These are phyloP conservation scores for Caenorhabditis brenneri DNA, from an alignment of 1,140 invertebrate genomes.

Conservation along the genomic window DNA sequence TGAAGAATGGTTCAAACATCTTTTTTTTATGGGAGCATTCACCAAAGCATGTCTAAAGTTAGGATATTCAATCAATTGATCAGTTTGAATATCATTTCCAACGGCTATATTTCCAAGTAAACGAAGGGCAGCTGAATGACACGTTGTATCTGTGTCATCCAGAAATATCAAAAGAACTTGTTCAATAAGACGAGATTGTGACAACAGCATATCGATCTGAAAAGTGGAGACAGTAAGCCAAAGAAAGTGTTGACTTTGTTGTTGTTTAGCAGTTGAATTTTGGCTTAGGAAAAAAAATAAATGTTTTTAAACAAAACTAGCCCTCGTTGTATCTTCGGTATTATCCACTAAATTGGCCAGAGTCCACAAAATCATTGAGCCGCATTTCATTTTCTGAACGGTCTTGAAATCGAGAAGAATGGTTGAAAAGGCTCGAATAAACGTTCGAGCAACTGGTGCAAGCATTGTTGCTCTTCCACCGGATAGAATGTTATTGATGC, in stretches of 20 bases:
- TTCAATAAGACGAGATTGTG: neutral
- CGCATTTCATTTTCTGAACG: neutral
- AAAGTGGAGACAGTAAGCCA: neutral
- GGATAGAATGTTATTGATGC: conserved; percentile 16
- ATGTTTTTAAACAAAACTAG: neutral
- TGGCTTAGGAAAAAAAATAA: too few relatives aligned
- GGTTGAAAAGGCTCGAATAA: neutral
- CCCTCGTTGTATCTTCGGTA: neutral
- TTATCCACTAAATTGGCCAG: neutral
- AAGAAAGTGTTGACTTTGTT: neutral
- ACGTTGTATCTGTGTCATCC: neutral
- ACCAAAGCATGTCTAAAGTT: neutral
- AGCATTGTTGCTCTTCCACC: conserved; percentile 4
- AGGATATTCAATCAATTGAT: neutral
- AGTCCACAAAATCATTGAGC: conserved; percentile 15
- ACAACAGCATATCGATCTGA: conserved; percentile 7
- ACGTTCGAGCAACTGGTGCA: neutral
- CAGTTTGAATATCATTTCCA: neutral
- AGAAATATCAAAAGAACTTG: neutral
- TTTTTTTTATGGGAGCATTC: too few relatives aligned
- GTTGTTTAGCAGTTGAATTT: too few relatives aligned
- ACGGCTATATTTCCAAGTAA: conserved; percentile 14
- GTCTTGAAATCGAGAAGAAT: neutral
- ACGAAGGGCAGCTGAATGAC: neutral
- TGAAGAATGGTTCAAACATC: neutral